Base-by-base conservation (phyloP, 2,888 invertebrate genomes). In the Callyntrura sp. region DNA sequence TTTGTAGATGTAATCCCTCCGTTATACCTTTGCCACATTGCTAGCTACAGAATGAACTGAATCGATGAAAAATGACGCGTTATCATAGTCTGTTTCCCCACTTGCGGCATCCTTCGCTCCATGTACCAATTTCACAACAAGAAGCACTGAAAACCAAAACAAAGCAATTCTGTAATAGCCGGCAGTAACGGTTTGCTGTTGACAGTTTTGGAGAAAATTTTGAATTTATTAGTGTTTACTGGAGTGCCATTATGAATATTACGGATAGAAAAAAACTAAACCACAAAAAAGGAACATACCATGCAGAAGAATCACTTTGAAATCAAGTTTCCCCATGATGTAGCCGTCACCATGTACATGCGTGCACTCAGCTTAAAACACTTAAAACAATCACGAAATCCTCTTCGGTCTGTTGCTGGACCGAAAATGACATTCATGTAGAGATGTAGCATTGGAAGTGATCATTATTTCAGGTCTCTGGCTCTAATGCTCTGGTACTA, bases 21-120 rank as follows among this genome's bases (percentile, higher is more conserved):
- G 12, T 12, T 25, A 90, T 92, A 92, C 92, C 92, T 92, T 91
- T 78, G 92, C 90, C 9, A 92, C 81, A 20, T 92, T 90, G 55
- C 89, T 87, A 11, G 91, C 90, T 12, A 92, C 88, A 17, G 88
- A 79, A 73, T 92, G 92, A n/a, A 92, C 91, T 11, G 79, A 92
- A 57, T 92, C 90, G 14, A 92, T 92, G 60, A 92, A 92, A 65
- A 89, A 89, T 9, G 89, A 43, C 1, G 89, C 78, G 45, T 89
- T 89, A 78, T 89, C 89, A 51, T 79, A 89, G 48, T 89, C 89
- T 0, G 84, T 70, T 17, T 89, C 89, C 8, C 35, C 55, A 70
- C 68, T 89, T 0, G 76, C 35, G 20, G 17, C 25, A 48, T 45
- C 88, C 60, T 60, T 55, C 17, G 51, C 51, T 62, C 83, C 76